Evolutionary conservation across 1,140 invertebrate species (phyloP), one percentile per base, ranked within the genome.

Genomic region (Bombus picipes): DNA sequence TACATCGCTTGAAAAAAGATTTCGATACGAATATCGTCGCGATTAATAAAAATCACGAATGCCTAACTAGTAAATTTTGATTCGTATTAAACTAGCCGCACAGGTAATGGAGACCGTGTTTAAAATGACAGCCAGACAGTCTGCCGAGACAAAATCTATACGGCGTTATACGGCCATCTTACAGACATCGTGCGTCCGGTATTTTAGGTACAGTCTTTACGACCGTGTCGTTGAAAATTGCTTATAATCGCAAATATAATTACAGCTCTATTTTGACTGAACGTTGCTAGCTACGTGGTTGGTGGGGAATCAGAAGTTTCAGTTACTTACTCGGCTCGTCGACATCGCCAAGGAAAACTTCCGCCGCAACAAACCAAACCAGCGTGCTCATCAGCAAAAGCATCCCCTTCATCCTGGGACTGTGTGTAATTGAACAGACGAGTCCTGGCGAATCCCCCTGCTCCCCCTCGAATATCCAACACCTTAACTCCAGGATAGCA

Each of bases 251-350:
- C 28, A 25, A 34, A 68, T 25, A 78, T 43, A 83, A 75, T 77
- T 66, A 68, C 43, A 41, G n/a, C 22, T 37, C 1, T 18, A 15
- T 47, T 59, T 28, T 81, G 59, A 53, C 81, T 68, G 62, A 78
- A 59, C 59, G 62, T 28, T 41, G 8, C 25, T 10, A 10, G 18
- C 18, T 15, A 10, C 12, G 62, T 10, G 62, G 65, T 39, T 47
- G 34, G 77, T 28, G 37, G 34, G 32, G 57, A 74, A 74, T 74
- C 43, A 34, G 37, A 75, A 81, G 91, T 83, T 91, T 86, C 82
- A 77, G 85, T 88, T 72, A 93, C 93, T 94, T 91, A 94, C 93
- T 92, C 77, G 90, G 92, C 77, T 91, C 91, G 83, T 93, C 92
- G 81, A 92, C 90, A 39, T 91, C 87, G 68, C 82, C 80, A 41